phyloP scores from a whole-genome alignment of 1,140 invertebrate species.

The Proales similis region DNA sequence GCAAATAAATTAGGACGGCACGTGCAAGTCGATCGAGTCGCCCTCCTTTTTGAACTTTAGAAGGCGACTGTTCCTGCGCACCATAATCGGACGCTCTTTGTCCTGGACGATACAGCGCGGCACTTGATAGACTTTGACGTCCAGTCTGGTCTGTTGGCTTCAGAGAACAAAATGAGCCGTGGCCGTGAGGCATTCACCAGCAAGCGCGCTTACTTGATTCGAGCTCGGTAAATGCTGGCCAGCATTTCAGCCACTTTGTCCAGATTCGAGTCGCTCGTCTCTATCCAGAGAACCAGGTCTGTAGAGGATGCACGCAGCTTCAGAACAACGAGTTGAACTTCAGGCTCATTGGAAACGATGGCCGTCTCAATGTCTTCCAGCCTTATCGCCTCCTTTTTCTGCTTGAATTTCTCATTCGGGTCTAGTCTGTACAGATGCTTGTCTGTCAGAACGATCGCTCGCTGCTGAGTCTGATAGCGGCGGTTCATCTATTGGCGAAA shows the following conservation, averaged over 20 bases:
- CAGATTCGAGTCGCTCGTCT: neutral
- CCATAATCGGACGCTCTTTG: conserved; percentile 26
- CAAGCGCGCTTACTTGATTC: neutral
- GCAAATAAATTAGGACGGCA: too few species aligned
- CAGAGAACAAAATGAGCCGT: neutral
- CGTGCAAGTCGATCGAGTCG: conserved; percentile 30
- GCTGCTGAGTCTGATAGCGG: neutral
- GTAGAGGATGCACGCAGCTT: neutral
- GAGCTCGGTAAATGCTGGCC: conserved; percentile 16
- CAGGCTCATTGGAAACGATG: conserved; percentile 24
- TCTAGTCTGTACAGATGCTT: conserved; percentile 25
- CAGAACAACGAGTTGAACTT: conserved; percentile 18
- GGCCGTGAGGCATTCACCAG: neutral
- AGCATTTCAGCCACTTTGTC: conserved; percentile 32
- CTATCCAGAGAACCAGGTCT: conserved; percentile 20
- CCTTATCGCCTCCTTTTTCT: conserved; percentile 1
- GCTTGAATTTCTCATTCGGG: conserved; percentile 36
- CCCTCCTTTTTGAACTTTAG: conserved; percentile 30
- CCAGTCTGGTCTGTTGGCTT: neutral
- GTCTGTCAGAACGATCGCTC: conserved; percentile 37
- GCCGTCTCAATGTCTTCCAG: conserved; percentile 18
- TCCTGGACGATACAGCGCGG: conserved; percentile 25
- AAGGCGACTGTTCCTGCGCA: conserved; percentile 15
- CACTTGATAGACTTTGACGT: conserved; percentile 24
- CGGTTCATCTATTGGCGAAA: conserved; percentile 27